Evolutionary conservation across 2,888 invertebrate species (phyloP), one percentile per base, ranked within the genome.

Genomic region (Volucella zonaria): DNA sequence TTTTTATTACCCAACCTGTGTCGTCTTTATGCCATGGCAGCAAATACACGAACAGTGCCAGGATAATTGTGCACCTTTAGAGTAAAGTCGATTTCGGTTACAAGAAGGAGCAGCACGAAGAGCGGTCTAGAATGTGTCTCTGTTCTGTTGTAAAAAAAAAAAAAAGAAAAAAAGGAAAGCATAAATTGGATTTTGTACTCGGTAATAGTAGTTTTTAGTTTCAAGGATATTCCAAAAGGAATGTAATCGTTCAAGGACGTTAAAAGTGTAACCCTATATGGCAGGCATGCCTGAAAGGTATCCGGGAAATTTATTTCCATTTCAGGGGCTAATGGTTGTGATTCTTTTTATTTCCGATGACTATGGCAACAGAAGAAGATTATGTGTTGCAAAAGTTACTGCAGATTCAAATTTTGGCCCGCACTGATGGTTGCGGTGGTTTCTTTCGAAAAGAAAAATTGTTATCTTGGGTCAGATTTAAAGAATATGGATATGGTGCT

Each of bases 191-290:
- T 31, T 31, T 31, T 31, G 42, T 31, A 67, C 43, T 47, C 8
- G 31, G 45, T 66, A 47, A 49, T 15, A 40, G 58, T 18, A 45
- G 45, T 56, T 45, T 45, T 62, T 56, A 82, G 73, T 79, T 79
- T 79, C 82, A 82, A 74, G 82, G 82, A 82, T 82, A 73, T 67
- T 68, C 62, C 51, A 56, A 67, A 78, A 56, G 56, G 62, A 74
- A 70, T 74, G 68, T 82, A 74, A 79, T 74, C 74, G 73, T 79
- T 82, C 82, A 79, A 82, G 82, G 82, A 79, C 82, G 74, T 79
- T 74, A 64, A 58, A 64, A 47, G 52, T 68, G 62, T 68, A 62
- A 66, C 43, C 49, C 49, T 52, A 76, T 56, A 56, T 31, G 54
- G 58, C 56, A 51, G 42, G 45, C 40, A 42, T 58, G 64, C 43